Evolutionary conservation across 2,888 invertebrate species (phyloP).

Genomic region (Caenorhabditis sp.): DNA sequence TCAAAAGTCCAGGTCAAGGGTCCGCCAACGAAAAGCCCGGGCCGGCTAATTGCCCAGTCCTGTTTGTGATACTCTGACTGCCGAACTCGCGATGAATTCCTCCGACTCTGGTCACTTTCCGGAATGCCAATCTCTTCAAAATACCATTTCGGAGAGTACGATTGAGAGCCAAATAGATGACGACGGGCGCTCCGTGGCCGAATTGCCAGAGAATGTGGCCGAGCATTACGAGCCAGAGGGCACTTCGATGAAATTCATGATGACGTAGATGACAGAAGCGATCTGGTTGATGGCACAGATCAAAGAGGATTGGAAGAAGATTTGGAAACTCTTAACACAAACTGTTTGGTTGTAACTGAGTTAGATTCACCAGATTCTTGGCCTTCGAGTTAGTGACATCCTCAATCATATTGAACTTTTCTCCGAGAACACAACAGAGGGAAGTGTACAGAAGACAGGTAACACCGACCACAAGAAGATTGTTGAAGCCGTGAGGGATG

Average conservation of each 20-base stretch:
- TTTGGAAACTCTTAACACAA: conserved; percentile 26
- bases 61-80: conserved; percentile 6
- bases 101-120: conserved; percentile 1
- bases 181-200: conserved; percentile 43
- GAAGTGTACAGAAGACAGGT: conserved; percentile 4
- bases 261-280: conserved; percentile 46
- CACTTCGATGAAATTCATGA: conserved; percentile 47
- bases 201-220: conserved; percentile 51
- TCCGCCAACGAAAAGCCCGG: too few species aligned
- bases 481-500: conserved; percentile 14
- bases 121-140: conserved; percentile 7
- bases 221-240: conserved; percentile 39
- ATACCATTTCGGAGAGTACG: conserved; percentile 32
- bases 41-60: too few species aligned
- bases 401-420: conserved; percentile 17
- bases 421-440: conserved; percentile 14
- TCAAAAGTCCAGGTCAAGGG: too few species aligned
- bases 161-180: conserved; percentile 41
- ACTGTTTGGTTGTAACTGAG: too few species aligned
- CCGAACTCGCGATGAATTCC: conserved; percentile 5
- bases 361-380: conserved; percentile 8
- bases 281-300: conserved; percentile 45
- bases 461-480: conserved; percentile 1
- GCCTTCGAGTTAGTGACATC: conserved; percentile 9
- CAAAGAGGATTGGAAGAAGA: conserved; percentile 51